phyloP scores from a whole-genome alignment of 1,140 invertebrate species.

The Galleria mellonella region DNA sequence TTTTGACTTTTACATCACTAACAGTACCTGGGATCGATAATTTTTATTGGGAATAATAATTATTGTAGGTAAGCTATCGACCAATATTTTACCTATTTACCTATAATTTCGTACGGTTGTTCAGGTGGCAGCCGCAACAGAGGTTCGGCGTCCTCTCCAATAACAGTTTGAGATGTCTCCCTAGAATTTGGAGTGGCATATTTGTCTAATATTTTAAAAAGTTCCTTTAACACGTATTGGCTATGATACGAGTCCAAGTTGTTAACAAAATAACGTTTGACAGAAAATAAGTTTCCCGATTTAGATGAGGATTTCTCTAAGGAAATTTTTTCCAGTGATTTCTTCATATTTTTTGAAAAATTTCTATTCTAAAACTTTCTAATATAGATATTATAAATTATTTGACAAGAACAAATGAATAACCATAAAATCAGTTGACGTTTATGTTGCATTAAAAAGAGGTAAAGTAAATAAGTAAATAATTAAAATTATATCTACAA shows the following conservation, averaged over 20 bases:
- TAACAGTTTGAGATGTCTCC: constrained; percentile 26
- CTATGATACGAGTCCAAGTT: constrained; percentile 61
- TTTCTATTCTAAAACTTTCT: too few species aligned
- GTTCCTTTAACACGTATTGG: constrained; percentile 36
- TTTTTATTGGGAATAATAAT: not conserved
- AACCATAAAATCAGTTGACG: too few species aligned
- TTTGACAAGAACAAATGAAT: too few species aligned
- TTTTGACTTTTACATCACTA: constrained; percentile 36
- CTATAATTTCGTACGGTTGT: constrained; percentile 53
- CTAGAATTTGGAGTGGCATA: constrained; percentile 22
- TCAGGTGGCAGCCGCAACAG: constrained; percentile 21
- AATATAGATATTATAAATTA: too few species aligned
- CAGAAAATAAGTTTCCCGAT: constrained; percentile 31
- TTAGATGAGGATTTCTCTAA: constrained; percentile 31
- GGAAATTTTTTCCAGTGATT: constrained; percentile 24
- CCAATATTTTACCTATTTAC: constrained; percentile 16
- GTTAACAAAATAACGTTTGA: constrained; percentile 58
- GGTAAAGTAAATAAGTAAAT: too few species aligned
- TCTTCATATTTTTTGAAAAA: too few species aligned
- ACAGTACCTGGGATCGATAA: constrained; percentile 37
- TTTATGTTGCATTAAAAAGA: too few species aligned
- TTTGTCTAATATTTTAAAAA: constrained; percentile 42
- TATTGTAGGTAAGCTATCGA: not conserved
- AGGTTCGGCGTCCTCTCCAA: constrained; percentile 36
- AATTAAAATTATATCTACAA: too few species aligned